Conservation (phyloP, 37 sponge, comb jelly and placozoan species). For the Hexactinellida sp. region DNA sequence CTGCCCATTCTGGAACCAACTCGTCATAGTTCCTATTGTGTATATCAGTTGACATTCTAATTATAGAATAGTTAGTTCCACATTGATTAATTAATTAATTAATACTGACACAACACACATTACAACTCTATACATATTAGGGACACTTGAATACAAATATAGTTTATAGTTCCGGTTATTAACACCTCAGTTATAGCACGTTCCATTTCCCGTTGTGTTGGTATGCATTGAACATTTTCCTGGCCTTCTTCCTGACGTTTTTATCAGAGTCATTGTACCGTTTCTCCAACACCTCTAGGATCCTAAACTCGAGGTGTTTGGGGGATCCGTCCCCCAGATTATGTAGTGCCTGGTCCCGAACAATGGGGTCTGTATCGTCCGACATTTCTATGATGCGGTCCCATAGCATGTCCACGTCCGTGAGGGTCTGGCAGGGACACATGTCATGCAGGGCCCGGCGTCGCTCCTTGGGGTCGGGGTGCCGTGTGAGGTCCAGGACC, state of each 20-base stretch:
- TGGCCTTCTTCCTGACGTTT: conserved; percentile 55
- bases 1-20: neutral
- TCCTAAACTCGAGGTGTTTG: conserved; percentile 31
- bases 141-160: neutral
- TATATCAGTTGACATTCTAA: neutral
- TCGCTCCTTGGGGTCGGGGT: conserved; percentile 39
- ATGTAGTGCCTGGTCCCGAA: conserved; percentile 59
- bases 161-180: neutral
- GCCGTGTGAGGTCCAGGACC: neutral
- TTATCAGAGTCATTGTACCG: conserved; percentile 53
- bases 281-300: conserved; percentile 35
- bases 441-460: conserved; percentile 43
- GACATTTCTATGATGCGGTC: conserved; percentile 49
- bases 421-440: conserved; percentile 49
- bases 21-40: neutral
- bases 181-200: conserved; percentile 24
- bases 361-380: conserved; percentile 36
- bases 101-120: neutral
- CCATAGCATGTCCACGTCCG: conserved; percentile 50
- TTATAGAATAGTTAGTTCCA: neutral
- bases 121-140: neutral
- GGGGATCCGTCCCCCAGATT: conserved; percentile 58
- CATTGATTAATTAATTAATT: neutral
- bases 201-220: conserved; percentile 61
- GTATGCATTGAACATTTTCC: conserved; percentile 48